phyloP scores from a whole-genome alignment of 2,113 vertebrate species.

The Pachycephala philippinensis region DNA sequence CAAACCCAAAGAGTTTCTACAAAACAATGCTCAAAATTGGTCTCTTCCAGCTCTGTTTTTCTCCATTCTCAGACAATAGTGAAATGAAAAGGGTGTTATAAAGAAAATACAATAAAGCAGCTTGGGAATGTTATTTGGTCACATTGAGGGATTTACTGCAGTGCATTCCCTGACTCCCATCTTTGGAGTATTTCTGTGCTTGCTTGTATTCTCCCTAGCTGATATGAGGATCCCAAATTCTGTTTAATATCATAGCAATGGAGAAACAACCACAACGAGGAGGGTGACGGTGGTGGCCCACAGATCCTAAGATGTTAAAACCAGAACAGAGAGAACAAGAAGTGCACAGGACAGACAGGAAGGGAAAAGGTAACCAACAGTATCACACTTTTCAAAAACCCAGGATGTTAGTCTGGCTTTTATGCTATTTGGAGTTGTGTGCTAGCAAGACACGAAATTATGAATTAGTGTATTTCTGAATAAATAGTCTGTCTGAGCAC shows the following conservation, averaged over 20 bases:
- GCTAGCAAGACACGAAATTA: background rate
- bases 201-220: background rate
- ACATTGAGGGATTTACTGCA: background rate
- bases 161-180: background rate
- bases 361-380: background rate
- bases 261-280: slow-evolving; percentile 59
- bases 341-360: background rate
- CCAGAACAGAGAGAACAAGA: background rate
- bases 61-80: background rate
- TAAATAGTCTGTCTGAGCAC: background rate
- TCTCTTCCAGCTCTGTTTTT: background rate
- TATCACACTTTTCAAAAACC: background rate
- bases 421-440: background rate
- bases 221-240: slow-evolving; percentile 12
- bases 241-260: slow-evolving; percentile 57
- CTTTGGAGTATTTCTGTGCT: background rate
- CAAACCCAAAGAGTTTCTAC: background rate
- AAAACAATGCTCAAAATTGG: background rate
- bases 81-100: background rate
- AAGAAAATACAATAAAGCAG: background rate
- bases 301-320: background rate
- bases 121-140: background rate
- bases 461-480: background rate
- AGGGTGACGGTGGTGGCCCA: background rate
- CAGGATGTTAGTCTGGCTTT: background rate